These are phyloP conservation scores for Megalops atlanticus DNA, from an alignment of 2,113 vertebrate genomes.

Conservation along the genomic window DNA sequence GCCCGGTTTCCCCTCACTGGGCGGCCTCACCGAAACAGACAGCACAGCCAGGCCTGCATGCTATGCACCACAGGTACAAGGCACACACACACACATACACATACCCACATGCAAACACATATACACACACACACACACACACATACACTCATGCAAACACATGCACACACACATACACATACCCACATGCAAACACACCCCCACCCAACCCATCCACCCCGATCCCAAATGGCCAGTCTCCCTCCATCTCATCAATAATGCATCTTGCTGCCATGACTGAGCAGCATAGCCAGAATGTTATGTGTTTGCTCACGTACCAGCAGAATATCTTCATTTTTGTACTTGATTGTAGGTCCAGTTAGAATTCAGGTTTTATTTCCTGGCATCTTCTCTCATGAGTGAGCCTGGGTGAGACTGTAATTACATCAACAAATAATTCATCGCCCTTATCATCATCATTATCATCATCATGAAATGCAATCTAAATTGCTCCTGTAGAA, in stretches of 20 bases:
- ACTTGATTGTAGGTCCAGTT: background rate
- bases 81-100: background rate
- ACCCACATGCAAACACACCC: background rate
- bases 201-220: background rate
- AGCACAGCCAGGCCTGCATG: background rate
- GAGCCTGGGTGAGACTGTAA: no score
- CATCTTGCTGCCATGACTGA: no score
- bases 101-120: background rate
- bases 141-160: background rate
- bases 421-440: no score
- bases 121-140: background rate
- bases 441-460: background rate
- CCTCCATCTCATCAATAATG: background rate
- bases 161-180: background rate
- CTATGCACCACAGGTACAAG: background rate
- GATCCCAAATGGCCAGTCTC: background rate
- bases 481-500: conserved; percentile 33
- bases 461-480: conserved; percentile 28
- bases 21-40: background rate
- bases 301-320: background rate
- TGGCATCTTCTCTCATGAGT: no score
- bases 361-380: no score
- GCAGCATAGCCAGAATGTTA: background rate
- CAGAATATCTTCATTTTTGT: background rate
- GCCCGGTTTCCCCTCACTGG: conserved; percentile 3